Percentiles rank a stretch among this genome's conserved stretches.
Evolutionary conservation across 2,888 invertebrate genomes (phyloP).

Genomic region (Cactoblastis cactorum): DNA sequence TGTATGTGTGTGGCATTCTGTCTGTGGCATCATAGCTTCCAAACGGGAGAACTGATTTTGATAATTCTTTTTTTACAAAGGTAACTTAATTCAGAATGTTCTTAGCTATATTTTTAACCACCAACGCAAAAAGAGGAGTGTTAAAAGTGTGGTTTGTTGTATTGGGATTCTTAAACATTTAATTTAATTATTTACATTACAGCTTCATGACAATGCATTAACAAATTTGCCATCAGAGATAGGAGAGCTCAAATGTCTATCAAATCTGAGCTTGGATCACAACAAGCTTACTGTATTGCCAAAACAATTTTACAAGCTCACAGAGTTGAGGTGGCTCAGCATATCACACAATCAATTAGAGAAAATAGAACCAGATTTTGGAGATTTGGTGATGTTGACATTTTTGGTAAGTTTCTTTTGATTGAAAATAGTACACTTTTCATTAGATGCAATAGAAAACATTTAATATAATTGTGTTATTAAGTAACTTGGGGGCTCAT

Average conservation of each 20-base stretch:
- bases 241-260: constrained; percentile 83
- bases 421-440: neutral
- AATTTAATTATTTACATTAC: constrained; percentile 26
- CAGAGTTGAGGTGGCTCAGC: constrained; percentile 84
- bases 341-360: constrained; percentile 86
- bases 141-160: too few species aligned
- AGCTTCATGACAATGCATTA: constrained; percentile 93
- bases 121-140: too few species aligned
- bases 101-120: too few species aligned
- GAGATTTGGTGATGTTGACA: constrained; percentile 87
- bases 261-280: constrained; percentile 83
- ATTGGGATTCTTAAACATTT: too few species aligned
- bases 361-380: constrained; percentile 84
- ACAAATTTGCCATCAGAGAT: constrained; percentile 85
- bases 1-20: too few species aligned
- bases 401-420: constrained; percentile 53
- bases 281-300: constrained; percentile 84
- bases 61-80: too few species aligned
- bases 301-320: constrained; percentile 82
- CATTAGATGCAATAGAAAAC: neutral
- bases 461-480: too few species aligned
- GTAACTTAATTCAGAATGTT: too few species aligned
- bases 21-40: too few species aligned
- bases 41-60: too few species aligned
- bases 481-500: too few species aligned